Conservation (phyloP, 1,140 invertebrate genomes). For the Leptinotarsa lineolata region DNA sequence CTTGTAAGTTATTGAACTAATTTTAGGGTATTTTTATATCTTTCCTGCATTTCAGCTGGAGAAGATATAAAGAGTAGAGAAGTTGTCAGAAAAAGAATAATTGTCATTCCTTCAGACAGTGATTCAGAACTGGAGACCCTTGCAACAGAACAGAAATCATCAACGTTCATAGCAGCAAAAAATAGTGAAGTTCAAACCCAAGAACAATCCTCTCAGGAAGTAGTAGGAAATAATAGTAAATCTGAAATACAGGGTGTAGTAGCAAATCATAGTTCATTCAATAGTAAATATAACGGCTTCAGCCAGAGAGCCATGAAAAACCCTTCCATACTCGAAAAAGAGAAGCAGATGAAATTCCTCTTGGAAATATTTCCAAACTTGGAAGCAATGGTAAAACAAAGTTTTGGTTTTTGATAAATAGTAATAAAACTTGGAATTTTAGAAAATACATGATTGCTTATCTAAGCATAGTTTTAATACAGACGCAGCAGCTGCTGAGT, state of each 20-base stretch:
- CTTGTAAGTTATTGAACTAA: slow-evolving; percentile 39
- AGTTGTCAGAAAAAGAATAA: slow-evolving; percentile 31
- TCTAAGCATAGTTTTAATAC: slow-evolving; percentile 49
- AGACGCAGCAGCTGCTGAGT: slow-evolving; percentile 47
- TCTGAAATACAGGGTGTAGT: not conserved
- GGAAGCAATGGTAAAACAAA: slow-evolving; percentile 45
- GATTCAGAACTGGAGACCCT: slow-evolving; percentile 48
- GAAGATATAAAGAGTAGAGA: not conserved
- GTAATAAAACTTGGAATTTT: slow-evolving; percentile 18
- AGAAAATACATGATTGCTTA: slow-evolving; percentile 49
- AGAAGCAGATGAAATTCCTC: slow-evolving; percentile 52
- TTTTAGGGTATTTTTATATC: slow-evolving; percentile 15
- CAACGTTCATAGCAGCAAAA: slow-evolving; percentile 17
- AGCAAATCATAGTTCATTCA: slow-evolving; percentile 17
- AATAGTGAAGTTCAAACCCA: not conserved
- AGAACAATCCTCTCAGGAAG: slow-evolving; percentile 12
- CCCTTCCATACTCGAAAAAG: slow-evolving; percentile 48
- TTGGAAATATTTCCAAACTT: slow-evolving; percentile 47
- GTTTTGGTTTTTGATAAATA: not conserved
- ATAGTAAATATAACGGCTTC: slow-evolving; percentile 25
- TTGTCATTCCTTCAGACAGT: slow-evolving; percentile 47
- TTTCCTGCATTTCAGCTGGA: slow-evolving; percentile 28
- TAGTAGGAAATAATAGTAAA: not conserved
- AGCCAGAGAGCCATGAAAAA: slow-evolving; percentile 40
- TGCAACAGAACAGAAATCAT: slow-evolving; percentile 21